Conservation (phyloP, 2,888 invertebrate species). For the Calameuta filiformis region DNA sequence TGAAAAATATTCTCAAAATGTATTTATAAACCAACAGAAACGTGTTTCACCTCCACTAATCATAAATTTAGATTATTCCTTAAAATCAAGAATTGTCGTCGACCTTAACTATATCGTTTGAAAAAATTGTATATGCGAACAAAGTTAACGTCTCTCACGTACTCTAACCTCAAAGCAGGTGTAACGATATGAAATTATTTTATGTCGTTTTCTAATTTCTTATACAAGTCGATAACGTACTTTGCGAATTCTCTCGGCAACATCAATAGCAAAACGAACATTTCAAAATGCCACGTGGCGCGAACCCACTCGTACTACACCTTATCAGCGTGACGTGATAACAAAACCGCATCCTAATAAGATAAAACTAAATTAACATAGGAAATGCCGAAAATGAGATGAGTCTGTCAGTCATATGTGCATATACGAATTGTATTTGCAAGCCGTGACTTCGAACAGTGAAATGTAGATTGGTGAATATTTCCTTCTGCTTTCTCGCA, state of each 20-base stretch:
- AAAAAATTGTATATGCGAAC: no score
- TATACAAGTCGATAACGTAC: background rate
- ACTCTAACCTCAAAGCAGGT: background rate
- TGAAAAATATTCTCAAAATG: background rate
- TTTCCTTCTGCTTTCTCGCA: background rate
- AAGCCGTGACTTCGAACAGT: background rate
- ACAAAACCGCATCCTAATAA: background rate
- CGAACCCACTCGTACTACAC: no score
- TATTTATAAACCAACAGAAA: background rate
- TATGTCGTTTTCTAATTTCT: background rate
- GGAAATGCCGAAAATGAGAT: background rate
- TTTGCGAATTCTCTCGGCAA: background rate
- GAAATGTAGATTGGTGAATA: background rate
- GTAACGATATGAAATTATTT: background rate
- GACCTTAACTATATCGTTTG: no score
- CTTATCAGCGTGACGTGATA: background rate
- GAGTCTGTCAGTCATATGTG: background rate
- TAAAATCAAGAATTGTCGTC: no score
- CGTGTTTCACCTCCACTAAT: background rate
- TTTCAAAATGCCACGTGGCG: no score
- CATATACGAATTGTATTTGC: background rate
- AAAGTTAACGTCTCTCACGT: background rate
- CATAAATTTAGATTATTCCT: no score
- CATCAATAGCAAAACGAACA: no score
- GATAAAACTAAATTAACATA: background rate